phyloP scores from a whole-genome alignment of 2,797 vertebrate species.

The Phrynocephalus forsythii region DNA sequence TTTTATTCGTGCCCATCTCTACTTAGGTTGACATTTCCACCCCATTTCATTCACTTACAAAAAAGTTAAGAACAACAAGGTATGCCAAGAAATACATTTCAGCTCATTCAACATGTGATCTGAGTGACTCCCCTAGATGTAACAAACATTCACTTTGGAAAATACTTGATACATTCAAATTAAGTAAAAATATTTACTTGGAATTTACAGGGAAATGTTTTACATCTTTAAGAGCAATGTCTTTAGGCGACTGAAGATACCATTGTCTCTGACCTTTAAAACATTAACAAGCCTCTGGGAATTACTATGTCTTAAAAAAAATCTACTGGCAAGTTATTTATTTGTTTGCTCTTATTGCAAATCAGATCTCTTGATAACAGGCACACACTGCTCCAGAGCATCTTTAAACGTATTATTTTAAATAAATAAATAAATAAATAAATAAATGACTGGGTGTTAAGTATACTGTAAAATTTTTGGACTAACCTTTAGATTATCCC shows the following conservation, averaged over 20 bases:
- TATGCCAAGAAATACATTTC: neutral
- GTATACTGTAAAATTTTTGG: rapidly evolving
- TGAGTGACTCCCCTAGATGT: neutral
- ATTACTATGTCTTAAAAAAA: neutral
- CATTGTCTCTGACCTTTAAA: neutral
- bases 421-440: neutral
- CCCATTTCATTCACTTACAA: neutral
- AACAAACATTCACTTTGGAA: neutral
- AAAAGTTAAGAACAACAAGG: neutral
- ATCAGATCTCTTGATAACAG: neutral
- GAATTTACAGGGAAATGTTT: neutral
- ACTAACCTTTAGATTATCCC: neutral
- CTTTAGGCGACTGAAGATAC: neutral
- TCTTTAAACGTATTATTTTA: neutral
- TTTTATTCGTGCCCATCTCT: too few species aligned
- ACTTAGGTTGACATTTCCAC: neutral
- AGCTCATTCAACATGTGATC: neutral
- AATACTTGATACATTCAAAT: neutral
- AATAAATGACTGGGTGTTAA: neutral
- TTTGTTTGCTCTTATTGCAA: neutral
- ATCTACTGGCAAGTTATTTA: neutral
- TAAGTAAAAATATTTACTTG: neutral
- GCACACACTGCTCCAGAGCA: neutral
- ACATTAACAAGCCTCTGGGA: too few species aligned
- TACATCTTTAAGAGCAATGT: neutral